Conservation (phyloP, 2,888 invertebrate species). For the Ennomos erosarius region DNA sequence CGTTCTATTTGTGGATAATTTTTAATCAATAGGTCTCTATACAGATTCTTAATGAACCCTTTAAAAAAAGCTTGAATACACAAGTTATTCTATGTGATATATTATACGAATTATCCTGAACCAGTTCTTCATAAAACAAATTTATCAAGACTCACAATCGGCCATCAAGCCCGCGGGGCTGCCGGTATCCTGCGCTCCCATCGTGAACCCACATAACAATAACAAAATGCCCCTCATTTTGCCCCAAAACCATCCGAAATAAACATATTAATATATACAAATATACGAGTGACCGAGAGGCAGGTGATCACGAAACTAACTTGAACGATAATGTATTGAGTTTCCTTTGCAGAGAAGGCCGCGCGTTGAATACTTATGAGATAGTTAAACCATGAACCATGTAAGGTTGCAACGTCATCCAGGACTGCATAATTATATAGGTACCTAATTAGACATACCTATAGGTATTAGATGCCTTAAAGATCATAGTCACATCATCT, state of each 20-base stretch:
- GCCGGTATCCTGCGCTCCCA: slow-evolving; percentile 56
- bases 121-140: not conserved
- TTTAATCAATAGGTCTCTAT: no score
- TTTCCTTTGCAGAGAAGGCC: slow-evolving; percentile 57
- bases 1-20: no score
- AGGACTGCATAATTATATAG: slow-evolving; percentile 25
- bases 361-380: slow-evolving; percentile 37
- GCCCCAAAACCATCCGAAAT: slow-evolving; percentile 14
- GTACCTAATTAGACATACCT: no score
- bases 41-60: no score
- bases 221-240: slow-evolving; percentile 32
- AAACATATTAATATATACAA: slow-evolving; percentile 24
- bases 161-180: slow-evolving; percentile 69
- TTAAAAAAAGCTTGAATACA: no score
- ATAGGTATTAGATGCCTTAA: no score
- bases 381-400: slow-evolving; percentile 39
- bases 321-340: slow-evolving; percentile 45
- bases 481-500: no score
- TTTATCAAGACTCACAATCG: slow-evolving; percentile 62
- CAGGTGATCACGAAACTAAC: slow-evolving; percentile 53
- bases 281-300: slow-evolving; percentile 47
- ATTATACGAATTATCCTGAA: no score
- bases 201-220: slow-evolving; percentile 39
- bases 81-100: no score
- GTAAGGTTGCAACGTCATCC: slow-evolving; percentile 32